Evolutionary conservation across 2,888 invertebrate genomes (phyloP).

Genomic region (Myopa testacea): DNA sequence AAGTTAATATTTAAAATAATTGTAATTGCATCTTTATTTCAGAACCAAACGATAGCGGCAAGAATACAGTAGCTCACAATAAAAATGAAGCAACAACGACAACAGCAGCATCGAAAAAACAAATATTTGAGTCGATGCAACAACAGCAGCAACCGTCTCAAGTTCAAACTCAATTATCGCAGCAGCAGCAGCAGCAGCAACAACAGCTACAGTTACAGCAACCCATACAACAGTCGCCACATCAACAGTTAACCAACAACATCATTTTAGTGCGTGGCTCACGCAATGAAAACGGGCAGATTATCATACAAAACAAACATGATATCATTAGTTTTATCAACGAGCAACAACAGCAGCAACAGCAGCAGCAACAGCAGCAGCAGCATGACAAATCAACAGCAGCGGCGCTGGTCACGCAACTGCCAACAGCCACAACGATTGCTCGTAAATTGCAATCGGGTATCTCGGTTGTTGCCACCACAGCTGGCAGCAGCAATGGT

Average conservation of each 20-base stretch:
- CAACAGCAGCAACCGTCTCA: conserved; percentile 49
- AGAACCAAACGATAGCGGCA: conserved; percentile 52
- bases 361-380: conserved; percentile 55
- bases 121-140: conserved; percentile 34
- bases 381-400: conserved; percentile 55
- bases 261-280: conserved; percentile 68
- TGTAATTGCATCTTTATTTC: conserved; percentile 39
- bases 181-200: conserved; percentile 55
- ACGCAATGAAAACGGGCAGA: conserved; percentile 68
- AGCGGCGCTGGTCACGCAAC: conserved; percentile 61
- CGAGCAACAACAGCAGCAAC: conserved; percentile 58
- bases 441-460: conserved; percentile 56
- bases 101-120: conserved; percentile 47
- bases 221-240: conserved; percentile 56
- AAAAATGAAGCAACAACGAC: conserved; percentile 41
- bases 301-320: conserved; percentile 68
- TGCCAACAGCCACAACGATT: conserved; percentile 63
- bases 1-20: not conserved
- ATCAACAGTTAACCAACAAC: conserved; percentile 60
- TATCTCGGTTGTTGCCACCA: conserved; percentile 30
- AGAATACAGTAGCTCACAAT: conserved; percentile 37
- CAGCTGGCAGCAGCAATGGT: conserved; percentile 32
- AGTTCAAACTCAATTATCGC: conserved; percentile 44
- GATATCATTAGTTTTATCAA: conserved; percentile 67
- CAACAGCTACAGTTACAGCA: conserved; percentile 54